These are phyloP conservation scores for Leptinotarsa juncta DNA, from an alignment of 2,888 invertebrate genomes.

Conservation along the genomic window DNA sequence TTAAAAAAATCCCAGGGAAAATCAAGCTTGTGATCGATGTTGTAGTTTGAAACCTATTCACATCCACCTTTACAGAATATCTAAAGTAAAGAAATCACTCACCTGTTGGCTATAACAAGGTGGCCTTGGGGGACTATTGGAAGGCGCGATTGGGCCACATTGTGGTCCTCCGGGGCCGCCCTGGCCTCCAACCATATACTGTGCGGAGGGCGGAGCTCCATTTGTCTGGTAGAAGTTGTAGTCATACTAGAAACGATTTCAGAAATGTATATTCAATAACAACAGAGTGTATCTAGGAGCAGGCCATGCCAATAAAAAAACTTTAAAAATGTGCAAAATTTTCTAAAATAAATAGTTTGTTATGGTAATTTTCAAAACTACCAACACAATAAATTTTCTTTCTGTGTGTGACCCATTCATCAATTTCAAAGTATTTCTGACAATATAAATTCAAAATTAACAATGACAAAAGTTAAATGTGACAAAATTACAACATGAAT, in stretches of 20 bases:
- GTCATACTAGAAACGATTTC: conserved; percentile 57
- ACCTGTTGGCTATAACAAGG: conserved; percentile 52
- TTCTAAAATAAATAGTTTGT: too few species aligned
- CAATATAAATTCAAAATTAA: too few species aligned
- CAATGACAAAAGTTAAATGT: too few species aligned
- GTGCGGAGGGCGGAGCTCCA: conserved; percentile 52
- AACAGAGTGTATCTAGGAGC: not conserved
- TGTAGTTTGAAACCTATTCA: not conserved
- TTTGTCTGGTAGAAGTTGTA: conserved; percentile 61
- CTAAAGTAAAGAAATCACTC: not conserved
- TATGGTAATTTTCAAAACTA: too few species aligned
- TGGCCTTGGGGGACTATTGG: conserved; percentile 41
- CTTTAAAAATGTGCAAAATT: too few species aligned
- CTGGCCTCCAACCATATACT: conserved; percentile 46
- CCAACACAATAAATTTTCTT: too few species aligned
- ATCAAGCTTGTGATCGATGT: too few species aligned
- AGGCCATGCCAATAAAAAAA: conserved; percentile 21
- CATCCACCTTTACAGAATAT: not conserved
- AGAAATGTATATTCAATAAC: conserved; percentile 14
- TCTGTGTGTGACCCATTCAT: too few species aligned
- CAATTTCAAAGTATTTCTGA: too few species aligned
- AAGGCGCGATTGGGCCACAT: conserved; percentile 43
- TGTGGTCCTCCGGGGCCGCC: conserved; percentile 47
- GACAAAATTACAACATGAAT: too few species aligned
- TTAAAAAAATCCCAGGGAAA: too few species aligned